A percentile compares a stretch with the other conserved stretches of the same genome.
These are phyloP conservation scores for Lasioglossum pauxillum DNA, from an alignment of 2,888 invertebrate species.

Conservation along the genomic window DNA sequence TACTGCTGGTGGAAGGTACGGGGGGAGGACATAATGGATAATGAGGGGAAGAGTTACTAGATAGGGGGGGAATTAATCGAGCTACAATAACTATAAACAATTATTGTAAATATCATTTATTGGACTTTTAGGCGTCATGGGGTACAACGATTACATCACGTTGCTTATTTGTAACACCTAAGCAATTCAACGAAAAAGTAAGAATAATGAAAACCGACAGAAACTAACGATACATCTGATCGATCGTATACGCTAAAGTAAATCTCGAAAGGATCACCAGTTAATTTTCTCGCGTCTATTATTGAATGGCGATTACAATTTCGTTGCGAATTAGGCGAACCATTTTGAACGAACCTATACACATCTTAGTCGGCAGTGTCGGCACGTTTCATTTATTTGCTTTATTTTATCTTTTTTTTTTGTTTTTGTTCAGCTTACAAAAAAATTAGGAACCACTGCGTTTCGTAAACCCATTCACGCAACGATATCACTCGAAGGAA, in stretches of 20 bases:
- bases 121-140: conserved; percentile 75
- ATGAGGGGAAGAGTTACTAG: not conserved
- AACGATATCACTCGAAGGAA: conserved; percentile 58
- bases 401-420: not conserved
- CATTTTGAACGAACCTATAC: conserved; percentile 28
- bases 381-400: conserved; percentile 34
- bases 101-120: conserved; percentile 75
- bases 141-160: conserved; percentile 75
- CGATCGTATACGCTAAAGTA: conserved; percentile 17
- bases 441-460: conserved; percentile 72
- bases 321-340: conserved; percentile 56
- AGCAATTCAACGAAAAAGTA: conserved; percentile 66
- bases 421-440: conserved; percentile 10
- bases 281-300: conserved; percentile 60
- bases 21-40: too few relatives aligned
- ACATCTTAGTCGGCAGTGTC: conserved; percentile 40
- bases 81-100: not conserved
- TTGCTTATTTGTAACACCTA: conserved; percentile 75
- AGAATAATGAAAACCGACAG: not conserved
- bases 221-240: conserved; percentile 18
- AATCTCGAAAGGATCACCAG: conserved; percentile 49
- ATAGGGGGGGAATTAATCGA: too few relatives aligned
- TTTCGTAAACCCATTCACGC: conserved; percentile 42
- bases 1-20: too few relatives aligned
- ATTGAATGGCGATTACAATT: conserved; percentile 46